Base-by-base conservation (phyloP, 2,113 vertebrate genomes). In the Gavia stellata region DNA sequence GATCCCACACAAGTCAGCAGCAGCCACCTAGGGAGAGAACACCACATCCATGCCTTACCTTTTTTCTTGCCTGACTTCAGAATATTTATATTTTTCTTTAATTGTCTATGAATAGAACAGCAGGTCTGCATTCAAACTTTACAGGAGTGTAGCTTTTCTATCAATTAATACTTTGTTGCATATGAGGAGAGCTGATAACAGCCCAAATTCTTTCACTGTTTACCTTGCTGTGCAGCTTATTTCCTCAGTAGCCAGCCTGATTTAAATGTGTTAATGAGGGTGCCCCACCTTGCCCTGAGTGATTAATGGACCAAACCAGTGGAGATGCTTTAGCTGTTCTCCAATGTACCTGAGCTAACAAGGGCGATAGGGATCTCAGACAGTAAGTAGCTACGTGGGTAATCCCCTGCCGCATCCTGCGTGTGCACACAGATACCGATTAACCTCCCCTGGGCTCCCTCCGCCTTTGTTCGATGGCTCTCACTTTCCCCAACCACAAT, bases 201-300 rank as follows among this genome's bases (percentile, higher is more conserved):
- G 50, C 49, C 47, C 62, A 62, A 68, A 82, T 31, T 88, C 66
- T 93, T 81, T 47, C 68, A 36, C 15, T 80, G 29, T 89, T 94
- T 90, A 31, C 67, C 81, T 92, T 82, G 40, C 33, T 47, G 42
- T n/a, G 42, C 21, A 44, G 84, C 10, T 91, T 62, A 66, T 58
- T 80, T 91, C 40, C 89, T 82, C 44, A 47, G 47, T 40, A 94
- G 77, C 80, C 40, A 58, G 31, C 8, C 36, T 56, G 52, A 82
- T 82, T 92, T 73, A 88, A 96, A 88, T 52, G 24, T 90, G 63
- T 36, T 95, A 90, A 89, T 85, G 84, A 94, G 29, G 47, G 26
- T 88, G 42, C 38, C 53, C 40, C 42, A 74, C 70, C 58, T 73
- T 77, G 58, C 67, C 66, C 74, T 34, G 45, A 62, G 25, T 31